Evolutionary conservation across 2,797 vertebrate genomes (phyloP), one percentile per base, ranked within the genome.

Genomic region (Enteromius treurensis): DNA sequence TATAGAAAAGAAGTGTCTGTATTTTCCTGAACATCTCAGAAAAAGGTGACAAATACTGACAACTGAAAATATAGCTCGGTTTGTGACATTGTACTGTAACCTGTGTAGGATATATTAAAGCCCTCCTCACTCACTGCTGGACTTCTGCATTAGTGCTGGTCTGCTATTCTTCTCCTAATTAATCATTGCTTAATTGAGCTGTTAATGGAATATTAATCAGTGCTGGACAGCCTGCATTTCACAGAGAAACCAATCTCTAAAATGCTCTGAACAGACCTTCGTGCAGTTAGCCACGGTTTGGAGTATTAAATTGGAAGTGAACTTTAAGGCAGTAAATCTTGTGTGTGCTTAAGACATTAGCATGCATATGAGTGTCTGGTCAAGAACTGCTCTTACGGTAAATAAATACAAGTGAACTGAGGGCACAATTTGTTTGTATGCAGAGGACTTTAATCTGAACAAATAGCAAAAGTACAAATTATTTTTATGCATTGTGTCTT

Each of bases 191-290:
- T 70, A 84, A 84, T 79, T 67, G 75, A 47, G 67, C 29, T 40
- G 75, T 68, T 86, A 82, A 81, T 86, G 75, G 75, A 84, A 86
- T 65, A 69, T 84, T 83, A 80, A 86, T 86, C 55, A 80, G 71
- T 19, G 73, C n/a, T 3, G 23, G 65, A 86, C 77, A 80, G 77
- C n/a, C 37, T 32, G 51, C 55, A 79, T 69, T 81, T 85, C 34
- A 55, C 49, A 6, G 51, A 74, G 81, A 60, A 77, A 60, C 74
- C 34, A 19, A 69, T 76, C 69, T 45, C 34, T 42, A 49, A 49
- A 81, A 69, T 85, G 67, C 73, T 34, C 26, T n/a, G 76, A 73
- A 69, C 51, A 76, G 77, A 69, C 70, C 55, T 40, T 69, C 65
- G 69, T 67, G 47, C 14, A 65, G 51, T 86, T 80, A 83, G 42